Percentiles rank a stretch among this genome's conserved stretches.
Conservation (phyloP, 2,797 vertebrate species). For the Scolopax bukidnonensis region DNA sequence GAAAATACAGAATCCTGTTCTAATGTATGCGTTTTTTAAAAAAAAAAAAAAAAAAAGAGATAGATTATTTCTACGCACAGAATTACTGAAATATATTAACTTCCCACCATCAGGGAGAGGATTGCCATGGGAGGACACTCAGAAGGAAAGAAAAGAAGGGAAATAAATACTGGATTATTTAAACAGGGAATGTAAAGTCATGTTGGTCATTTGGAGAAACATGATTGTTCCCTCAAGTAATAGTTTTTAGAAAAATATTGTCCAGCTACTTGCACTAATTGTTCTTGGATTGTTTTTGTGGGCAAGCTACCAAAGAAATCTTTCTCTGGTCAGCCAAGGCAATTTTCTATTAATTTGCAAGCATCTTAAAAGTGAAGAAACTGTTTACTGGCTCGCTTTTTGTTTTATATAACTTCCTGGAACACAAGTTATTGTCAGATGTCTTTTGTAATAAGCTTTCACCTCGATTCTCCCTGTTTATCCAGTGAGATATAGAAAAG, state of each 20-base stretch:
- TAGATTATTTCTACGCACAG: background rate
- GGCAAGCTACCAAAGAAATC: background rate
- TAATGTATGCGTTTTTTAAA: background rate
- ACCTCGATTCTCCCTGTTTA: background rate
- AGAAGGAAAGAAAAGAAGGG: background rate
- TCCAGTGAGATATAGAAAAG: background rate
- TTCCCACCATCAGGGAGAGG: background rate
- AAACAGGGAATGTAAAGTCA: background rate
- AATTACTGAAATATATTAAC: background rate
- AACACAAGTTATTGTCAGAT: background rate
- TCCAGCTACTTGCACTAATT: background rate
- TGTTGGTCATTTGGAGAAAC: background rate
- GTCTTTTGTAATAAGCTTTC: background rate
- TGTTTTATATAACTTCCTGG: background rate
- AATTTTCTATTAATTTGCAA: background rate
- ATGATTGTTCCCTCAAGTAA: background rate
- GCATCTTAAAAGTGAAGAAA: background rate
- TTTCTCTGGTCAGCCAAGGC: background rate
- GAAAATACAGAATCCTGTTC: background rate
- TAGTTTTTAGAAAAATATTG: background rate
- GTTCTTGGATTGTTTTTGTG: background rate
- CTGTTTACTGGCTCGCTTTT: background rate
- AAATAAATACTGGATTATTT: background rate
- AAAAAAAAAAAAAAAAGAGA: background rate
- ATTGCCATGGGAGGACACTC: background rate